Conservation (phyloP, 2,888 invertebrate genomes). For the Eurois occulta region DNA sequence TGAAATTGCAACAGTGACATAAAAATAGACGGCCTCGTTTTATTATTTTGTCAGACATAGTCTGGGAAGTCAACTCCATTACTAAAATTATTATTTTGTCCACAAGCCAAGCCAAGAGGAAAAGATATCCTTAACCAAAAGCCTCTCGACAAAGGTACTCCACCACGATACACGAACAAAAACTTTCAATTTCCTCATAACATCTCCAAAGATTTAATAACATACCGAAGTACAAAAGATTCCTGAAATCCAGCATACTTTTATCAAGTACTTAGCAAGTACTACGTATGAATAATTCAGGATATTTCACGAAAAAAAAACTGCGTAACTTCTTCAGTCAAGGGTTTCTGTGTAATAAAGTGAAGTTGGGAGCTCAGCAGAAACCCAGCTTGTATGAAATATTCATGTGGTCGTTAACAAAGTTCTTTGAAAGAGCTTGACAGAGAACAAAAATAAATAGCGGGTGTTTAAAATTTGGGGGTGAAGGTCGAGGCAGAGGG, state of each 20-base stretch:
- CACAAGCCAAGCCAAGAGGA: background rate
- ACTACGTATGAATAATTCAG: conserved; percentile 73
- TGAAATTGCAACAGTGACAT: background rate
- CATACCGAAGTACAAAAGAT: conserved; percentile 61
- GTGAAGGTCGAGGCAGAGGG: conserved; percentile 35
- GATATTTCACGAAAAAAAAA: conserved; percentile 69
- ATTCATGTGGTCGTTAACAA: conserved; percentile 74
- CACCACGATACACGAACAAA: conserved; percentile 17
- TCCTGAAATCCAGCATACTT: conserved; percentile 63
- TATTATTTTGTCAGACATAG: background rate
- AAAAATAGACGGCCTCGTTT: background rate
- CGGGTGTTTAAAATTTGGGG: conserved; percentile 60
- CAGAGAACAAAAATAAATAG: conserved; percentile 69
- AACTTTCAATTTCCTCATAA: conserved; percentile 55
- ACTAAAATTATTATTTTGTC: background rate
- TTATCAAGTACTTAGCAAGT: conserved; percentile 65
- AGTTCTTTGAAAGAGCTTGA: conserved; percentile 66
- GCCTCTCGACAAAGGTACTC: conserved; percentile 18
- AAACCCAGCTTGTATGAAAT: conserved; percentile 69
- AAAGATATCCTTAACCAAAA: conserved; percentile 28
- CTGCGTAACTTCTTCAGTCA: conserved; percentile 71
- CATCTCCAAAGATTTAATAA: conserved; percentile 66
- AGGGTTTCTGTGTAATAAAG: conserved; percentile 72
- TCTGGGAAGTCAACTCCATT: background rate
- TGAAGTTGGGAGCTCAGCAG: conserved; percentile 64